phyloP scores from a whole-genome alignment of 2,888 invertebrate genomes.

The Epistrophella euchroma region DNA sequence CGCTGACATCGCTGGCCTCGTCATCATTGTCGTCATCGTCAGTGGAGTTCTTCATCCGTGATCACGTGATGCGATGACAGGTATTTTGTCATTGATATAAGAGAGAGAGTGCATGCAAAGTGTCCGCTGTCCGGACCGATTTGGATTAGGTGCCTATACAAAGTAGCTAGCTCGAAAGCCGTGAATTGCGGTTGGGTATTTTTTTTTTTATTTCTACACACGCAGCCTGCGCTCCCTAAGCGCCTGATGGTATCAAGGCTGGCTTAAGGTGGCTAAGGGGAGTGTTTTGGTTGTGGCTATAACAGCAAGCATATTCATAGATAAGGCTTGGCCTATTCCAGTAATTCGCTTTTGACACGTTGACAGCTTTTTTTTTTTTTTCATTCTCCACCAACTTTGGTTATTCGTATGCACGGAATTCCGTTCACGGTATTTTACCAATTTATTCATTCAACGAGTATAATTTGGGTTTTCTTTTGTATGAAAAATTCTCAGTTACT shows the following conservation, averaged over 20 bases:
- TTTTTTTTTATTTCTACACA: constrained; percentile 45
- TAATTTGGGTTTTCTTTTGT: constrained; percentile 41
- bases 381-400: not conserved
- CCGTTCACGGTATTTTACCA: constrained; percentile 72
- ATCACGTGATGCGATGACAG: constrained; percentile 76
- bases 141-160: constrained; percentile 46
- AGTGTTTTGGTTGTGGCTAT: not conserved
- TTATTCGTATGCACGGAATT: constrained; percentile 15
- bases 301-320: not conserved
- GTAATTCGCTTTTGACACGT: constrained; percentile 62
- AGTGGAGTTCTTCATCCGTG: constrained; percentile 72
- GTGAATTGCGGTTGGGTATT: constrained; percentile 61
- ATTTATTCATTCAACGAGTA: constrained; percentile 60
- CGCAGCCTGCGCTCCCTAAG: constrained; percentile 49
- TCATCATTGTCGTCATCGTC: constrained; percentile 51
- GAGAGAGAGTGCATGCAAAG: constrained; percentile 65
- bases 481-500: constrained; percentile 31
- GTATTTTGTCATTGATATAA: constrained; percentile 76
- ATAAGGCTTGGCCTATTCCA: constrained; percentile 28
- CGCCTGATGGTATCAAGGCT: constrained; percentile 9
- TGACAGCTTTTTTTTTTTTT: constrained; percentile 51
- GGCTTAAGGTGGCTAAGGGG: constrained; percentile 3
- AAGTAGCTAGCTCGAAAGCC: not conserved
- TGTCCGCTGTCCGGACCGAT: constrained; percentile 66
- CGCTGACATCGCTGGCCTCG: constrained; percentile 62